Conservation (phyloP, 1,140 invertebrate species). For the Pseudomyrmex dendroicus region DNA sequence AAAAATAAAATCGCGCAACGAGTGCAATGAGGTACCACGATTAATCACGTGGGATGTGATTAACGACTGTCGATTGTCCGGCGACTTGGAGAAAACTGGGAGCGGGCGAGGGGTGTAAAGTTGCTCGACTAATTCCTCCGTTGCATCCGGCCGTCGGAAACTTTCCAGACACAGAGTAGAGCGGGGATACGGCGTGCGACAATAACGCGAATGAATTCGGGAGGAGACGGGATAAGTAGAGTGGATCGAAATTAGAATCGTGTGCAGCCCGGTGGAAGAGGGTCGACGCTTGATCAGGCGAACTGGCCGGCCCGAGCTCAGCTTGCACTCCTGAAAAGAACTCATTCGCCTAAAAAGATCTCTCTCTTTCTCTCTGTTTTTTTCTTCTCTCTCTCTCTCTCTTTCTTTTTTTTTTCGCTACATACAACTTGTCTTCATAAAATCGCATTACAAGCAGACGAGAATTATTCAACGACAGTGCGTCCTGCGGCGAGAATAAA, state of each 20-base stretch:
- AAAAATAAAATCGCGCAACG: not conserved
- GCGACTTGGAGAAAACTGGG: not conserved
- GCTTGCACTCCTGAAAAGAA: slow-evolving; percentile 4
- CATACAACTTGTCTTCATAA: not conserved
- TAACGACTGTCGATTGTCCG: slow-evolving; percentile 4
- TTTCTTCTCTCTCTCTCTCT: no score
- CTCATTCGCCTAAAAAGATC: slow-evolving; percentile 31
- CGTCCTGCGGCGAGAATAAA: not conserved
- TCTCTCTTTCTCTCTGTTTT: not conserved
- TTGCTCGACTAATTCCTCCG: slow-evolving; percentile 17
- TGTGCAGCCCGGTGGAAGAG: slow-evolving; percentile 53
- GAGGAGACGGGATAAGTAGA: slow-evolving; percentile 55
- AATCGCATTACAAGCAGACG: not conserved
- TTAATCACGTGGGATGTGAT: slow-evolving; percentile 20
- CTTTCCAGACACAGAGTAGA: slow-evolving; percentile 23
- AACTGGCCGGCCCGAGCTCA: not conserved
- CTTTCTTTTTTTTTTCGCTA: not conserved
- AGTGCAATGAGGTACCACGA: slow-evolving; percentile 19
- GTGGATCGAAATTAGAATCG: slow-evolving; percentile 59
- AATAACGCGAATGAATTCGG: slow-evolving; percentile 53
- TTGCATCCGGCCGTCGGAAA: not conserved
- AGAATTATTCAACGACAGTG: no score
- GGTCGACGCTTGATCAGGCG: slow-evolving; percentile 48
- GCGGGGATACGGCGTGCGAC: not conserved
- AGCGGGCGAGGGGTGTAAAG: not conserved